Percentiles rank a stretch among this genome's conserved stretches.
Evolutionary conservation across 2,113 vertebrate species (phyloP).

Genomic region (Struthio camelus): DNA sequence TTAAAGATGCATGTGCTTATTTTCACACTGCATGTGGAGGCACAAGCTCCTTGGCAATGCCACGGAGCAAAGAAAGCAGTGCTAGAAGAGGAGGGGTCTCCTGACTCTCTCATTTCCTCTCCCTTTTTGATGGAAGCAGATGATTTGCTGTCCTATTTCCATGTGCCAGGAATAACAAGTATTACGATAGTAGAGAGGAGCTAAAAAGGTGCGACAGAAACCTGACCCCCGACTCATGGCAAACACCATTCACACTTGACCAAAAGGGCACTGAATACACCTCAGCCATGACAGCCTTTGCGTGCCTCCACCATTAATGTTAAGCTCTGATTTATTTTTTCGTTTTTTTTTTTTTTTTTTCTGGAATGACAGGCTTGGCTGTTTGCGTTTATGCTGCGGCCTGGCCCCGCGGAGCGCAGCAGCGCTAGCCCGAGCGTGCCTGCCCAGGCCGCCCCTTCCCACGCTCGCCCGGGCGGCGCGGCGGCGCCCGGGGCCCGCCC

Average conservation of each 20-base stretch:
- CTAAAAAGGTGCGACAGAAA: neutral
- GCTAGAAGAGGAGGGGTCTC: rapidly evolving
- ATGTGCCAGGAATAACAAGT: rapidly evolving
- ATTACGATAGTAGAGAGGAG: neutral
- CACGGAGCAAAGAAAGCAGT: too few species aligned
- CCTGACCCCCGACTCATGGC: too few species aligned
- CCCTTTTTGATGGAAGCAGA: rapidly evolving
- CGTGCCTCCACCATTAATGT: rapidly evolving
- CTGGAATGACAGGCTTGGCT: too few species aligned
- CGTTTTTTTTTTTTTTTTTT: too few species aligned
- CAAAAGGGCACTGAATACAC: neutral
- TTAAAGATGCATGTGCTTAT: neutral
- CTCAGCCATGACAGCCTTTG: neutral
- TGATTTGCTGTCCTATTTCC: neutral
- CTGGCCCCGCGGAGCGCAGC: neutral
- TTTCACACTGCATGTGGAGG: neutral
- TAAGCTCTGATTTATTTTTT: too few species aligned
- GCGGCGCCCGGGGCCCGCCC: too few species aligned
- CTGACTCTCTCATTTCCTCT: neutral
- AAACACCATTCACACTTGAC: rapidly evolving
- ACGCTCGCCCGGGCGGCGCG: neutral
- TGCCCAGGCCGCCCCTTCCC: neutral
- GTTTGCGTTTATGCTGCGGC: rapidly evolving
- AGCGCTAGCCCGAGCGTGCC: too few species aligned
- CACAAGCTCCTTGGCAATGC: neutral